A percentile compares a stretch with the other conserved stretches of the same genome.
Conservation (phyloP, 2,888 invertebrate genomes). For the Nemapogon koenigi region DNA sequence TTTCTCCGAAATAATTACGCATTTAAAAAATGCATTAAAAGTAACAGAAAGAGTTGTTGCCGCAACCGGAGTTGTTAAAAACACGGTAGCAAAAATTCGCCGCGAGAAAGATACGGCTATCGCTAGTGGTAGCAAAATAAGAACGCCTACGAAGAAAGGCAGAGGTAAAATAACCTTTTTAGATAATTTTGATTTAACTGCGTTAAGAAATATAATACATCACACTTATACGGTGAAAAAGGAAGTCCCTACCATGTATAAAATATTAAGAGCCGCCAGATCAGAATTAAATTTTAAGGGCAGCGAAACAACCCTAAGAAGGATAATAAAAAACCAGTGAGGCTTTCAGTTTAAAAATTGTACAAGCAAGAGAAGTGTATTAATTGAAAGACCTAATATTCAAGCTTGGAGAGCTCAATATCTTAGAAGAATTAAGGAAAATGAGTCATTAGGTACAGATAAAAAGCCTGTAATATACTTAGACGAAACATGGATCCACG, state of each 20-base stretch:
- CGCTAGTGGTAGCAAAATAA: too few species aligned
- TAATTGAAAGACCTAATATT: constrained; percentile 17
- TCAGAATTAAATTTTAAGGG: constrained; percentile 48
- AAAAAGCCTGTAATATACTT: constrained; percentile 13
- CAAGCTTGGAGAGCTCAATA: constrained; percentile 18
- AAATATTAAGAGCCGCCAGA: constrained; percentile 47
- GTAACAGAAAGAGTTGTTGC: too few species aligned
- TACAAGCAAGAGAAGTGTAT: constrained; percentile 12
- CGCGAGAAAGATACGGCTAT: too few species aligned
- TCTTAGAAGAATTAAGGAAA: constrained; percentile 11
- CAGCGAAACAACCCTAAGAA: constrained; percentile 46
- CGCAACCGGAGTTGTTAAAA: too few species aligned
- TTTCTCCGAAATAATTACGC: too few species aligned
- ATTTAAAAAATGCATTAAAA: too few species aligned
- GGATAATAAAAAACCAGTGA: constrained; percentile 50
- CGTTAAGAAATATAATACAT: constrained; percentile 47
- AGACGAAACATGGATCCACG: constrained; percentile 19
- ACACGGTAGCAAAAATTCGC: too few species aligned
- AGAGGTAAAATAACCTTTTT: constrained; percentile 26
- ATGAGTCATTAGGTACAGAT: constrained; percentile 12
- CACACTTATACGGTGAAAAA: constrained; percentile 40
- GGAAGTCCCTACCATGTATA: constrained; percentile 51
- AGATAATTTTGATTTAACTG: constrained; percentile 50
- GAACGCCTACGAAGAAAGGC: constrained; percentile 47
- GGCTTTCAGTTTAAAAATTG: constrained; percentile 29